A percentile compares a stretch with the other conserved stretches of the same genome.
Evolutionary conservation across 2,113 vertebrate species (phyloP).

Genomic region (Thymallus thymallus): DNA sequence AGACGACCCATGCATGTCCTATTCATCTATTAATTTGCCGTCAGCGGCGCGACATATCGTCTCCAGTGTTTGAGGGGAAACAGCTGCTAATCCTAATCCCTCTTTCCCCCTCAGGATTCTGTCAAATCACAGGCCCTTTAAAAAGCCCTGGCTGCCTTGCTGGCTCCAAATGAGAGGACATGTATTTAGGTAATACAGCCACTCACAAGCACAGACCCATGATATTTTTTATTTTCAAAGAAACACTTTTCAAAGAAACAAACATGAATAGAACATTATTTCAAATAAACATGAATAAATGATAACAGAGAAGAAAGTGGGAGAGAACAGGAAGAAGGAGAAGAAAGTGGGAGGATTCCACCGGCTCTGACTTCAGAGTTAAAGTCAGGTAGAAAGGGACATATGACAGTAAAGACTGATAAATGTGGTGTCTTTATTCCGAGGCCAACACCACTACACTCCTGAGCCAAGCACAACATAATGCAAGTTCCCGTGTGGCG

Average conservation of each 20-base stretch:
- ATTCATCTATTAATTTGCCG: conserved; percentile 74
- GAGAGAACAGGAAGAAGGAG: conserved; percentile 8
- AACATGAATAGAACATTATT: too few relatives aligned
- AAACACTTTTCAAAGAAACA: too few relatives aligned
- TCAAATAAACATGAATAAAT: too few relatives aligned
- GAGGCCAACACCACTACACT: not conserved
- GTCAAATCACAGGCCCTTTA: conserved; percentile 70
- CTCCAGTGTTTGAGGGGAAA: conserved; percentile 71
- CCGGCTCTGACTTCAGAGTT: conserved; percentile 59
- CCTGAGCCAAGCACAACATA: conserved; percentile 30
- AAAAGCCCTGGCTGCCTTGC: conserved; percentile 52
- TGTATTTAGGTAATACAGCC: too few relatives aligned
- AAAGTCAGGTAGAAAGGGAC: conserved; percentile 63
- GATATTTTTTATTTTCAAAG: too few relatives aligned
- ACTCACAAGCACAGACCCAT: too few relatives aligned
- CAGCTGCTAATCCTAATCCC: conserved; percentile 75
- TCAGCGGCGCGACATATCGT: conserved; percentile 61
- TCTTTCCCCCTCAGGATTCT: conserved; percentile 60
- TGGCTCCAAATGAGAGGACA: too few relatives aligned
- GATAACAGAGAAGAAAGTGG: too few relatives aligned
- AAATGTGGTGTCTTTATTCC: not conserved
- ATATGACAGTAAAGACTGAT: conserved; percentile 37
- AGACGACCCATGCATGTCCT: conserved; percentile 60
- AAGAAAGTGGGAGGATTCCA: conserved; percentile 51
- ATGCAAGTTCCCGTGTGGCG: conserved; percentile 24